These are phyloP conservation scores for Drepana arcuata DNA, from an alignment of 1,140 invertebrate genomes.

Conservation along the genomic window DNA sequence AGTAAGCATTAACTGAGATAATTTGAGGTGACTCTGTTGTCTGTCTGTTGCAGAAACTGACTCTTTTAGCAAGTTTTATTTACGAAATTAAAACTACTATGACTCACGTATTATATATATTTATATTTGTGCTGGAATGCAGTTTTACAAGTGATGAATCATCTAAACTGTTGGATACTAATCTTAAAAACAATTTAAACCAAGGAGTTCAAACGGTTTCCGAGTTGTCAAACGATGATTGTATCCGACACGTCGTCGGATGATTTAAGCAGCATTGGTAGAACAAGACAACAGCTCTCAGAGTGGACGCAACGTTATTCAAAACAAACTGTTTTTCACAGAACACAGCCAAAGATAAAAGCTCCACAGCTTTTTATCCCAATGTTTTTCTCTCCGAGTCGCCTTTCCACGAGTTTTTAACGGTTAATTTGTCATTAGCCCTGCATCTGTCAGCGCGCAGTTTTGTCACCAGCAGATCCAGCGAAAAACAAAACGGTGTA, in stretches of 20 bases:
- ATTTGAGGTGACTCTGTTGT: too few species aligned
- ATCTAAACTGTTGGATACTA: too few species aligned
- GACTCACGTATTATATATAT: too few species aligned
- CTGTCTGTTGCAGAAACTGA: too few species aligned
- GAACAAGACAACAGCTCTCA: too few species aligned
- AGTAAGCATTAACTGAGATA: too few species aligned
- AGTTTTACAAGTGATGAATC: too few species aligned
- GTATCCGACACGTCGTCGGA: slow-evolving; percentile 35
- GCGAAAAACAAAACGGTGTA: slow-evolving; percentile 18
- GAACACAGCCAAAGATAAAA: slow-evolving; percentile 33
- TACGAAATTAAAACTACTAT: too few species aligned
- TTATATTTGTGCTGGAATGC: too few species aligned
- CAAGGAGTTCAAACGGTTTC: slow-evolving; percentile 53
- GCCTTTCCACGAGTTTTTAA: slow-evolving; percentile 35
- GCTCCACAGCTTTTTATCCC: slow-evolving; percentile 24
- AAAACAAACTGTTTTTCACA: slow-evolving; percentile 35
- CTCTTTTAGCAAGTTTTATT: too few species aligned
- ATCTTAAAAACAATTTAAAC: too few species aligned
- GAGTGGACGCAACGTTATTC: slow-evolving; percentile 20
- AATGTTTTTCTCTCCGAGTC: slow-evolving; percentile 25
- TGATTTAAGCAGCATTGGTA: slow-evolving; percentile 30
- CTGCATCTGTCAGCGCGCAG: slow-evolving; percentile 38
- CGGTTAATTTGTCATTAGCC: slow-evolving; percentile 52
- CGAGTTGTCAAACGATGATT: slow-evolving; percentile 30
- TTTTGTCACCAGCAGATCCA: slow-evolving; percentile 21